phyloP scores from a whole-genome alignment of 2,113 vertebrate species.

The Peromyscus polionotus region DNA sequence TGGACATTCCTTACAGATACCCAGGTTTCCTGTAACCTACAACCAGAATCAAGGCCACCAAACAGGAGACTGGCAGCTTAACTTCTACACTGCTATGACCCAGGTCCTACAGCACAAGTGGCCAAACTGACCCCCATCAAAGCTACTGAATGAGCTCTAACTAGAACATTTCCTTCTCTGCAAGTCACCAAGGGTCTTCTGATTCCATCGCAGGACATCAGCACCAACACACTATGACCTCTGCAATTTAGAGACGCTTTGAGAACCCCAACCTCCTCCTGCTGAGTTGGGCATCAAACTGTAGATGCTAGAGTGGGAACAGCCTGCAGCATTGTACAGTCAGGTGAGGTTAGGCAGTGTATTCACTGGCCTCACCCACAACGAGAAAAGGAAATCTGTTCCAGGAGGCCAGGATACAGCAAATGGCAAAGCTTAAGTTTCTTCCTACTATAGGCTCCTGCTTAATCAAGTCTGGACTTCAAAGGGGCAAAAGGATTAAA shows the following conservation, averaged over 20 bases:
- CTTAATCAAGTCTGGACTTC: neutral
- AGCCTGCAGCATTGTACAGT: neutral
- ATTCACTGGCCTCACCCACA: neutral
- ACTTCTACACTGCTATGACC: neutral
- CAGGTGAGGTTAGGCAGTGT: neutral
- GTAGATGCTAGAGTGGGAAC: neutral
- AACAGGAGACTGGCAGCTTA: neutral
- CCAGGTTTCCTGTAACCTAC: neutral
- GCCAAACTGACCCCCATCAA: neutral
- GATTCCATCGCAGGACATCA: neutral
- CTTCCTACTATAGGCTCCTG: neutral
- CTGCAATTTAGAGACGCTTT: conserved; percentile 1
- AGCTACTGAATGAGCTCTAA: neutral
- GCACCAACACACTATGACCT: neutral
- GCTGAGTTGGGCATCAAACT: neutral
- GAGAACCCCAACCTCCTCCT: neutral
- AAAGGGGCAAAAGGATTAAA: conserved; percentile 39
- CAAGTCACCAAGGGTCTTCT: conserved; percentile 22
- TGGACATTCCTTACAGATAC: conserved; percentile 1
- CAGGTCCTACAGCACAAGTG: neutral
- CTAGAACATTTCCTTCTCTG: neutral
- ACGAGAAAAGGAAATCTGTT: conserved; percentile 11
- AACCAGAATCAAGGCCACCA: conserved; percentile 39
- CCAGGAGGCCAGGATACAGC: neutral
- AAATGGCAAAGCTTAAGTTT: conserved; percentile 26